Base-by-base conservation (phyloP, 2,888 invertebrate genomes). In the Pseudococcus viburni region DNA sequence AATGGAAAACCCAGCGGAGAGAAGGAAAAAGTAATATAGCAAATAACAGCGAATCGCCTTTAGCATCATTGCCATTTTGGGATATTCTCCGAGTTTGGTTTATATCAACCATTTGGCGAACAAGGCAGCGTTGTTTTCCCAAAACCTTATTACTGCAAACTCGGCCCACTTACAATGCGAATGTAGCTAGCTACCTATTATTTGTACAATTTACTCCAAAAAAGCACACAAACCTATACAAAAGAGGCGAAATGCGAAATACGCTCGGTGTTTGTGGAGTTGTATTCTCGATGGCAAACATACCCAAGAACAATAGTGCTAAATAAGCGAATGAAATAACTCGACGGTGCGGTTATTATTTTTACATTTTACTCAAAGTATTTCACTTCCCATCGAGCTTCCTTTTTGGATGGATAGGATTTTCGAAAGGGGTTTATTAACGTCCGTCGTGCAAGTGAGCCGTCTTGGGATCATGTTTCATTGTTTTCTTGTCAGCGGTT, bases 41-140 rank as follows among this genome's bases (percentile, higher is more conserved):
- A 77, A 77, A 77, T 77, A 77, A 77, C 77, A 77, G 6, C 77
- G 77, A 77, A 77, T 77, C 77, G 77, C 77, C 77, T 77, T 77
- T 39, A 77, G 77, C 77, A 77, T 77, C 77, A 77, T 77, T 39
- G 77, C 77, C 77, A 77, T 77, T 77, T 77, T 77, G 26, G 77
- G 77, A 39, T 77, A 77, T 39, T 77, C 77, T 77, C 77, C 5
- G 39, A 39, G 77, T 77, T 39, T 77, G 64, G 64, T 64, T 39
- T 77, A 77, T 39, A 77, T 77, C 77, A 39, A 22, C 77, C 77
- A 77, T 77, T 77, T 77, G 33, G 39, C 77, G 39, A 77, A 77
- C 77, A 77, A 26, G 39, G 77, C 39, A 77, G 26, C 39, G 77
- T 77, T 77, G 77, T 77, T 77, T 77, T 77, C 77, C 15, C 39